Evolutionary conservation across 1,140 invertebrate genomes (phyloP).

Genomic region (Trissolcus basalis): DNA sequence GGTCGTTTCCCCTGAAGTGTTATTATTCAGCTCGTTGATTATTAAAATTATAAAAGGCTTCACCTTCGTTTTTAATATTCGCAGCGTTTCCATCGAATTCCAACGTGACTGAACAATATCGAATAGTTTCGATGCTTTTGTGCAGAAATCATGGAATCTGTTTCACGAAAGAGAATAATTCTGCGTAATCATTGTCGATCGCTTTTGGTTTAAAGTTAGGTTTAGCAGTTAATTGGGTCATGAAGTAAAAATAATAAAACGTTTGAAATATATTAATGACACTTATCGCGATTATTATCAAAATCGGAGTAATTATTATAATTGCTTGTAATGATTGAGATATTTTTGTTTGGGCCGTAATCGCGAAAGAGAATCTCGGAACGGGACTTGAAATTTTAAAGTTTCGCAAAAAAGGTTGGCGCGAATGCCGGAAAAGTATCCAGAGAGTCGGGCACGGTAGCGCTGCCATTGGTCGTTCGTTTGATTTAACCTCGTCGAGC

Average conservation of each 20-base stretch:
- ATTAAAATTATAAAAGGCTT: slow-evolving; percentile 24
- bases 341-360: slow-evolving; percentile 3
- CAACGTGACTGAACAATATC: slow-evolving; percentile 20
- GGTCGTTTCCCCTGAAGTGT: slow-evolving; percentile 1
- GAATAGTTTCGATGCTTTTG: slow-evolving; percentile 16
- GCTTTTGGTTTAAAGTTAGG: slow-evolving; percentile 25
- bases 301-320: slow-evolving; percentile 25
- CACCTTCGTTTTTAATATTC: slow-evolving; percentile 11
- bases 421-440: slow-evolving; percentile 3
- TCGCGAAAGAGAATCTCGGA: too few relatives aligned
- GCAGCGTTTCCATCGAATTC: slow-evolving; percentile 28
- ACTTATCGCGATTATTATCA: slow-evolving; percentile 1
- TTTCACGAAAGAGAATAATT: slow-evolving; percentile 40
- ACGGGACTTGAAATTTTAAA: neutral
- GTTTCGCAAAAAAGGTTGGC: neutral
- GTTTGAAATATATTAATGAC: slow-evolving; percentile 21
- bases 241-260: slow-evolving; percentile 20
- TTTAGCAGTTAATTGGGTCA: slow-evolving; percentile 43
- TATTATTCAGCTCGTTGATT: slow-evolving; percentile 14
- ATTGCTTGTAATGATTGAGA: slow-evolving; percentile 13
- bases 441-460: slow-evolving; percentile 7
- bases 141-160: slow-evolving; percentile 33
- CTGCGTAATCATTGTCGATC: slow-evolving; percentile 27
- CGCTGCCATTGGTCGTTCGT: slow-evolving; percentile 22
- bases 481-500: slow-evolving; percentile 39